Percentiles rank a stretch among this genome's conserved stretches.
phyloP scores from a whole-genome alignment of 2,888 invertebrate species.

The Sesamia inferens region DNA sequence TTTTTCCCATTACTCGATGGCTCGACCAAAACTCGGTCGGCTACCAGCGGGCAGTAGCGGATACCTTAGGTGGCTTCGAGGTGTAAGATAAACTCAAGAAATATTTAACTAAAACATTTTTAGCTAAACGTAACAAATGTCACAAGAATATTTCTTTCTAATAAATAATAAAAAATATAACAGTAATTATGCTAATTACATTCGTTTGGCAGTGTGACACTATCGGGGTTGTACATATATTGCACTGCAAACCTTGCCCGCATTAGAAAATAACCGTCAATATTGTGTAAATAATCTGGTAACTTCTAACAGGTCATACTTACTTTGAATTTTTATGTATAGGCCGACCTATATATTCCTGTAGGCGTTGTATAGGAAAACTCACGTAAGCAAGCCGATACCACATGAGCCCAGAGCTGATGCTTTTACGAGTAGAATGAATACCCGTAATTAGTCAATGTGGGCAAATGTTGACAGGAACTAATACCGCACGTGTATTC shows the following conservation, averaged over 20 bases:
- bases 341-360: too few species aligned
- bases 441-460: constrained; percentile 49
- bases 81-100: constrained; percentile 44
- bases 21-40: constrained; percentile 47
- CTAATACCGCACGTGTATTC: constrained; percentile 48
- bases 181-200: constrained; percentile 19
- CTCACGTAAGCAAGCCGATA: constrained; percentile 25
- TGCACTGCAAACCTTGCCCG: constrained; percentile 2
- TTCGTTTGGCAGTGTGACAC: background rate
- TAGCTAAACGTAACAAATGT: constrained; percentile 34
- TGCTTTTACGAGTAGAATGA: constrained; percentile 29
- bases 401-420: constrained; percentile 25
- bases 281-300: background rate
- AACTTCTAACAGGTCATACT: background rate
- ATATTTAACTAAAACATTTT: constrained; percentile 41
- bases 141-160: constrained; percentile 24
- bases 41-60: constrained; percentile 39
- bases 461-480: constrained; percentile 54
- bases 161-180: constrained; percentile 27
- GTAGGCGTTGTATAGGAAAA: background rate
- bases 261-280: constrained; percentile 10
- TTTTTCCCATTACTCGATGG: constrained; percentile 53
- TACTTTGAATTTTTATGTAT: constrained; percentile 4
- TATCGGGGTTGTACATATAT: background rate
- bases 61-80: constrained; percentile 33